Conservation (phyloP, 2,888 invertebrate species). For the Drosophila macrospina region DNA sequence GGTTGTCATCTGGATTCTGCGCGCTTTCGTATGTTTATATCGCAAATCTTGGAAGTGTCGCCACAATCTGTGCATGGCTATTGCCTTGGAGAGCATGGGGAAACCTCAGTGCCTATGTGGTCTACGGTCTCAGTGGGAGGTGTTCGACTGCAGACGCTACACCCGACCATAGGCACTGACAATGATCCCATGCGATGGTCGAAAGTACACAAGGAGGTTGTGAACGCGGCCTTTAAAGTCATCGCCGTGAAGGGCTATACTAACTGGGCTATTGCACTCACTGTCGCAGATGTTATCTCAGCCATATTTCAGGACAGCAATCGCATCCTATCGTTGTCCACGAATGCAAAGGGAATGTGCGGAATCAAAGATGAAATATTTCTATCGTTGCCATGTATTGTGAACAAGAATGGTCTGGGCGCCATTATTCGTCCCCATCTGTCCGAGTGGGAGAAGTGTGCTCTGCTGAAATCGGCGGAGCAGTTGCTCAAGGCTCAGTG, state of each 20-base stretch:
- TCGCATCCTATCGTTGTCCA: constrained; percentile 90
- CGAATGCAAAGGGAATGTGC: constrained; percentile 87
- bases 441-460: constrained; percentile 87
- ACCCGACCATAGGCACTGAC: constrained; percentile 89
- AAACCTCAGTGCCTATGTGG: constrained; percentile 94
- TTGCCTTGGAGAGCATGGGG: constrained; percentile 96
- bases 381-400: constrained; percentile 92
- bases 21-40: constrained; percentile 92
- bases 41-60: constrained; percentile 91
- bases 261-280: constrained; percentile 93
- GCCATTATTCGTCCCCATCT: constrained; percentile 89
- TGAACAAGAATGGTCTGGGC: constrained; percentile 89
- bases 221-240: constrained; percentile 91
- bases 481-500: constrained; percentile 84
- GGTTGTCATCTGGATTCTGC: constrained; percentile 96
- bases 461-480: constrained; percentile 88
- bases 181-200: constrained; percentile 91
- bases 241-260: constrained; percentile 93
- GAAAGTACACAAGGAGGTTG: constrained; percentile 90
- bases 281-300: constrained; percentile 88
- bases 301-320: constrained; percentile 89
- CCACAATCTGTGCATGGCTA: constrained; percentile 93
- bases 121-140: constrained; percentile 95
- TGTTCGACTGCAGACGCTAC: constrained; percentile 90
- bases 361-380: constrained; percentile 92